These are phyloP conservation scores for Aptenodytes patagonicus DNA, from an alignment of 2,113 vertebrate genomes.

Conservation along the genomic window DNA sequence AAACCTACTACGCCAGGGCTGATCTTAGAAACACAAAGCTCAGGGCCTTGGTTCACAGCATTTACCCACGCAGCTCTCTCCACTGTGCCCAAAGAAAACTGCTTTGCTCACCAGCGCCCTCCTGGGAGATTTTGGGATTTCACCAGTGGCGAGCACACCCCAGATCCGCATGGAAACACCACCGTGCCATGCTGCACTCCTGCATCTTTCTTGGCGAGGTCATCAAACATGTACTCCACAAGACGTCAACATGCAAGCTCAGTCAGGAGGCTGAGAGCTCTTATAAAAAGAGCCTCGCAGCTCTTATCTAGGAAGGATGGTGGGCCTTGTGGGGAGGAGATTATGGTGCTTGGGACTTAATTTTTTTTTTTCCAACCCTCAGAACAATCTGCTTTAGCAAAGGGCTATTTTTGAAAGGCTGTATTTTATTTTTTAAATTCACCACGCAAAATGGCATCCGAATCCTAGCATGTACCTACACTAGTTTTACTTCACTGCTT, in stretches of 20 bases:
- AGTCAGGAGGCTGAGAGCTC: neutral
- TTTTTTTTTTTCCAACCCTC: neutral
- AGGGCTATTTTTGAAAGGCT: neutral
- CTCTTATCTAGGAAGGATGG: neutral
- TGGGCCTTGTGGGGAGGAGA: neutral
- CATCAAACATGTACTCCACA: slow-evolving; percentile 53
- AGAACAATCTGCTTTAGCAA: neutral
- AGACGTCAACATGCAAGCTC: neutral
- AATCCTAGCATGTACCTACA: neutral
- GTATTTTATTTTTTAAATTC: neutral
- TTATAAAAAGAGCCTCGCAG: neutral
- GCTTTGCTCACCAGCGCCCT: neutral
- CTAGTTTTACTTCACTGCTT: neutral
- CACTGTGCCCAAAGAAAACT: neutral
- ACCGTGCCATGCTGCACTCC: neutral
- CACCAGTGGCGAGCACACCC: neutral
- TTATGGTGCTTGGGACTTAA: neutral
- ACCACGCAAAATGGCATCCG: neutral
- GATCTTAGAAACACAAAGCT: neutral
- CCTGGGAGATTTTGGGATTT: neutral
- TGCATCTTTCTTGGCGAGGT: slow-evolving; percentile 52
- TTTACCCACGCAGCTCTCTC: neutral
- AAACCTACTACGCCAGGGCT: neutral
- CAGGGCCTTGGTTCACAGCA: neutral
- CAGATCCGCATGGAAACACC: neutral